Evolutionary conservation across 1,140 invertebrate genomes (phyloP).

Genomic region (Monochamus saltuarius): DNA sequence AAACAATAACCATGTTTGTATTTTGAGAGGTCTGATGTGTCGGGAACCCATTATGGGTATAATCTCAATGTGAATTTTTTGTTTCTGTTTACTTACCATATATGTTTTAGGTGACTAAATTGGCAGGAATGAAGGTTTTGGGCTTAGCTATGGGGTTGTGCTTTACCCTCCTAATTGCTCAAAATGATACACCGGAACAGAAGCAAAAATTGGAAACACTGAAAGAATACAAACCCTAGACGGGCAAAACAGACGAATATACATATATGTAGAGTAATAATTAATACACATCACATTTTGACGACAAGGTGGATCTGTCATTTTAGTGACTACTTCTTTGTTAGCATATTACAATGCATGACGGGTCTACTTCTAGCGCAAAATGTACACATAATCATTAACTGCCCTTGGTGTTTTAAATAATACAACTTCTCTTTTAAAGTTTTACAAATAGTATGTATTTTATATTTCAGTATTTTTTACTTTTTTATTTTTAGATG

Average conservation of each 20-base stretch:
- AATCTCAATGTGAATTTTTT: background rate
- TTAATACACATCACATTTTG: too few relatives aligned
- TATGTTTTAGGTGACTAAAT: constrained; percentile 61
- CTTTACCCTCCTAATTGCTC: constrained; percentile 75
- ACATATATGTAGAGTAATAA: too few relatives aligned
- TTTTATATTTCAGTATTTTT: constrained; percentile 7
- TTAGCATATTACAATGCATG: background rate
- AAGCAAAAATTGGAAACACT: constrained; percentile 63
- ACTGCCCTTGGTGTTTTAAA: too few relatives aligned
- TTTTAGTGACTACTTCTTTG: too few relatives aligned
- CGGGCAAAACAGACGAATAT: background rate
- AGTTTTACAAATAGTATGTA: constrained; percentile 2
- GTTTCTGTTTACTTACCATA: background rate
- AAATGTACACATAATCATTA: background rate
- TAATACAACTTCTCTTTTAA: background rate
- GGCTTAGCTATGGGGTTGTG: constrained; percentile 81
- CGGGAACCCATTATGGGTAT: too few relatives aligned
- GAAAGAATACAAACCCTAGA: constrained; percentile 41
- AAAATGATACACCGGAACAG: constrained; percentile 68
- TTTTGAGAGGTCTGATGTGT: too few relatives aligned
- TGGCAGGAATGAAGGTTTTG: constrained; percentile 79
- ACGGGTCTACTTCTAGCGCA: background rate
- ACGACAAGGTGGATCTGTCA: too few relatives aligned
- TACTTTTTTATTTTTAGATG: constrained; percentile 4
- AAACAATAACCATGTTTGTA: too few relatives aligned